Percentiles rank a stretch among this genome's conserved stretches.
Evolutionary conservation across 2,888 invertebrate genomes (phyloP).

Genomic region (Nemotelus nigrinus): DNA sequence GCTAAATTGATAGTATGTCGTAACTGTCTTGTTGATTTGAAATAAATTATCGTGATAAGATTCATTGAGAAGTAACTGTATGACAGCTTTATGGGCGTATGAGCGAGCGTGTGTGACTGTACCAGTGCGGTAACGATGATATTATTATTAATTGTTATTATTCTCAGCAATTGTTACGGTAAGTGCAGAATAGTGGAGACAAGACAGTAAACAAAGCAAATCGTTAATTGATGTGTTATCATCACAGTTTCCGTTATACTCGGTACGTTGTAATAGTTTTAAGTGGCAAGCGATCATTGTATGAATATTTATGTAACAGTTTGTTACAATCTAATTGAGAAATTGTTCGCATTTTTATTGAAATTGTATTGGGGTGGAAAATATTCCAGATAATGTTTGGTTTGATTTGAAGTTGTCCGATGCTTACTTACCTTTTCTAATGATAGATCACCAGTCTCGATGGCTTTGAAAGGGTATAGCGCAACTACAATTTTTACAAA

Average conservation of each 20-base stretch:
- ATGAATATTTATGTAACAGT: no score
- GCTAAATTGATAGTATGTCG: constrained; percentile 5
- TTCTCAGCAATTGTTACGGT: no score
- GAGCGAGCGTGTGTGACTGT: no score
- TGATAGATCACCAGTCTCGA: constrained; percentile 87
- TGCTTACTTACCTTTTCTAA: constrained; percentile 77
- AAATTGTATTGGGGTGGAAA: no score
- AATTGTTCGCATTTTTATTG: no score
- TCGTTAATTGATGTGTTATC: neutral
- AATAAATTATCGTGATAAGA: constrained; percentile 30
- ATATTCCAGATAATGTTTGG: no score
- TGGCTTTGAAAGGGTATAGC: constrained; percentile 89
- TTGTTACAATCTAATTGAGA: no score
- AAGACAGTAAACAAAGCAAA: neutral
- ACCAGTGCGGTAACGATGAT: no score
- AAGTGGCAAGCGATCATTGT: neutral
- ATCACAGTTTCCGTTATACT: neutral
- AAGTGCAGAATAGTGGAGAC: no score
- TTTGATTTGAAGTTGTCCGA: no score
- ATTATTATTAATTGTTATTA: no score
- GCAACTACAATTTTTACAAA: constrained; percentile 87
- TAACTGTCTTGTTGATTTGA: constrained; percentile 24
- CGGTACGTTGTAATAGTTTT: neutral
- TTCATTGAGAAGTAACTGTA: neutral
- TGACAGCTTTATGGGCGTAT: no score